Percentiles rank a stretch among this genome's conserved stretches.
Evolutionary conservation across 2,888 invertebrate genomes (phyloP).

Genomic region (Steinernema scapterisci): DNA sequence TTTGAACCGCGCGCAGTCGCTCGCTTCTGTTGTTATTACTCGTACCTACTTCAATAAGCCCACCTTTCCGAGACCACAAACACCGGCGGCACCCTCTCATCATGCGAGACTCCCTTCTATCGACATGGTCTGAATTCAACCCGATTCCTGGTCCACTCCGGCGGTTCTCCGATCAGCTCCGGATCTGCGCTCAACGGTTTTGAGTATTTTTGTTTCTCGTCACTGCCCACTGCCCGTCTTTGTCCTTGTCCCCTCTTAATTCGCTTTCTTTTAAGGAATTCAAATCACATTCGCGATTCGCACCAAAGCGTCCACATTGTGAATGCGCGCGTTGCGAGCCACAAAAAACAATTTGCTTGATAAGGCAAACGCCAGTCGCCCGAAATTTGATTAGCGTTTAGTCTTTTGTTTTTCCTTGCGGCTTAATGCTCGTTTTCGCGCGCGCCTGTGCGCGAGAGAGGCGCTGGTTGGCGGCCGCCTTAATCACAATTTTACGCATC

Average conservation of each 20-base stretch:
- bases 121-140: no score
- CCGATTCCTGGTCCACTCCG: not conserved
- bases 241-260: not conserved
- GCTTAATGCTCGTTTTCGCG: conserved; percentile 23
- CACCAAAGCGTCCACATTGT: conserved; percentile 17
- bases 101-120: not conserved
- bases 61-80: not conserved
- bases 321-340: not conserved
- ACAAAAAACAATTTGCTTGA: conserved; percentile 30
- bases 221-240: not conserved
- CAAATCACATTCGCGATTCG: conserved; percentile 1
- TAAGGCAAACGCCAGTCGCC: conserved; percentile 32
- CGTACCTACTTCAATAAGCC: not conserved
- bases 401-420: conserved; percentile 29
- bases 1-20: not conserved
- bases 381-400: conserved; percentile 30
- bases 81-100: not conserved
- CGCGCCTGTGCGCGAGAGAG: conserved; percentile 6
- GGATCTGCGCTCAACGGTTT: not conserved
- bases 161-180: conserved; percentile 6
- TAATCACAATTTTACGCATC: not conserved
- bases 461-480: not conserved
- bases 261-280: conserved; percentile 2
- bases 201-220: not conserved
- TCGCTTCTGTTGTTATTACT: not conserved